Evolutionary conservation across 2,888 invertebrate genomes (phyloP).

Genomic region (Muscina levida): DNA sequence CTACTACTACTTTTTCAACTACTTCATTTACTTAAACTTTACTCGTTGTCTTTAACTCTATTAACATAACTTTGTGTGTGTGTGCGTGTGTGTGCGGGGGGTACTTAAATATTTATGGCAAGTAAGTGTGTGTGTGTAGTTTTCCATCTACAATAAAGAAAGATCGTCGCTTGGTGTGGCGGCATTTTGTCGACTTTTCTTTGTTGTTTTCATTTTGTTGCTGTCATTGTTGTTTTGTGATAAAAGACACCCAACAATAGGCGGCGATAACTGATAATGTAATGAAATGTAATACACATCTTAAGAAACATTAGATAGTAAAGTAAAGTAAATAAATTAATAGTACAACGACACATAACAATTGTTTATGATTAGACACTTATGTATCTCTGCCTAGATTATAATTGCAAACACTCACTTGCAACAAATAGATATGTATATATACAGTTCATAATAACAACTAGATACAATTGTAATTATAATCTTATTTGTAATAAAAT

Average conservation of each 20-base stretch:
- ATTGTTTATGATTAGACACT: neutral
- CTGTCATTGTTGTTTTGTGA: too few species aligned
- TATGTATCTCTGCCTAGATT: neutral
- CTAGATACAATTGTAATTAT: too few species aligned
- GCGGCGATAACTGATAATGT: too few species aligned
- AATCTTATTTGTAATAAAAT: too few species aligned
- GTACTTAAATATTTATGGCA: constrained; percentile 67
- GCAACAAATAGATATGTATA: neutral
- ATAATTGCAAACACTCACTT: neutral
- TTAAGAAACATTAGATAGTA: constrained; percentile 41
- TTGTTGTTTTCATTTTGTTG: constrained; percentile 21
- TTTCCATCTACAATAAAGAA: constrained; percentile 63
- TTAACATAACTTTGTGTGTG: constrained; percentile 24
- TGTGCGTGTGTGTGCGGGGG: constrained; percentile 1
- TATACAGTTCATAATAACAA: constrained; percentile 49
- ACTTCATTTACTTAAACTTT: constrained; percentile 28
- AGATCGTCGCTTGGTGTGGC: constrained; percentile 46
- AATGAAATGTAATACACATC: neutral
- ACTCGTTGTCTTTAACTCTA: constrained; percentile 49
- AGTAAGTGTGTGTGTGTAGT: constrained; percentile 53
- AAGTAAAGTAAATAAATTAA: constrained; percentile 57
- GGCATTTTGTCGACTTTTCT: neutral
- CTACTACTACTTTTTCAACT: constrained; percentile 26
- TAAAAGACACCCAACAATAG: neutral
- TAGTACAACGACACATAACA: constrained; percentile 37